These are phyloP conservation scores for Pycnonotus jocosus DNA, from an alignment of 2,113 vertebrate genomes.

Conservation along the genomic window DNA sequence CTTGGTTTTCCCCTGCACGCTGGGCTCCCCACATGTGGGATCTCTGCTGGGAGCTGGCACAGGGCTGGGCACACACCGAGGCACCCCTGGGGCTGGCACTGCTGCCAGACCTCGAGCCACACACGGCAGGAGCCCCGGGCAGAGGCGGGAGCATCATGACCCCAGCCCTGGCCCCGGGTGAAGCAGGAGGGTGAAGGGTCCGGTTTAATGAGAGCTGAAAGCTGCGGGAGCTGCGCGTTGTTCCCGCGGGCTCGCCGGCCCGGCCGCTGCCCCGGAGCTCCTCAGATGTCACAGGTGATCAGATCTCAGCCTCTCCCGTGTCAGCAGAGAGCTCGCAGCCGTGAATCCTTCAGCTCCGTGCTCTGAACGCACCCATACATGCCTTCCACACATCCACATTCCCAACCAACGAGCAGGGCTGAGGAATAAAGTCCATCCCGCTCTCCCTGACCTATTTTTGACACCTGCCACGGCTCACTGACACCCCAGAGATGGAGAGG, in stretches of 20 bases:
- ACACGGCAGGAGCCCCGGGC: rapidly evolving
- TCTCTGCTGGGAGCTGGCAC: neutral
- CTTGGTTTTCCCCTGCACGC: rapidly evolving
- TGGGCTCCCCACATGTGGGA: rapidly evolving
- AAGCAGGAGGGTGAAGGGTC: neutral
- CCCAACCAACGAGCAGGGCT: neutral
- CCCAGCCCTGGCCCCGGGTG: neutral
- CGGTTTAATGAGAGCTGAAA: neutral
- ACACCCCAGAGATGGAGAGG: neutral
- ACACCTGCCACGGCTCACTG: rapidly evolving
- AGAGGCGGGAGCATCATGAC: rapidly evolving
- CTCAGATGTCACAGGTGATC: neutral
- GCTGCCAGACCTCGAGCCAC: rapidly evolving
- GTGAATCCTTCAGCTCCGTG: neutral
- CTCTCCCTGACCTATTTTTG: neutral
- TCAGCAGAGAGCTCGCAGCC: neutral
- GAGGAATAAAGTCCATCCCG: rapidly evolving
- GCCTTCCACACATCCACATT: neutral
- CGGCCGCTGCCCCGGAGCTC: rapidly evolving
- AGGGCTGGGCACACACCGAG: neutral
- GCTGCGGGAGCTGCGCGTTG: rapidly evolving
- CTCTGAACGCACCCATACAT: neutral
- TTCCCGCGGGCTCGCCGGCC: neutral
- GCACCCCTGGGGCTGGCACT: too few species aligned
- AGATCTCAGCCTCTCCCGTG: neutral